phyloP scores from a whole-genome alignment of 2,797 vertebrate species.

The Lutjanus campechanus region DNA sequence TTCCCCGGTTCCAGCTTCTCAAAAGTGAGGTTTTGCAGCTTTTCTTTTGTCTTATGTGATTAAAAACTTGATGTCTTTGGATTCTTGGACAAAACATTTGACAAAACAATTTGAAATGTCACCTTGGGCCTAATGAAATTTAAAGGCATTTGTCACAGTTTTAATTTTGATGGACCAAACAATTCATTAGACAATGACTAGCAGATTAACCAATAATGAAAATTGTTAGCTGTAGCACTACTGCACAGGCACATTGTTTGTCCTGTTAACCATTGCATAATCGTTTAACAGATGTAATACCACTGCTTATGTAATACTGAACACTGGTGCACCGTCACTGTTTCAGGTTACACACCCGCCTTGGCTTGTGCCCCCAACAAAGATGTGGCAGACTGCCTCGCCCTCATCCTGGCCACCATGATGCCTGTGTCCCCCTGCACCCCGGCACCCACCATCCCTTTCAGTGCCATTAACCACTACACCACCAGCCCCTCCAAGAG shows the following conservation, averaged over 20 bases:
- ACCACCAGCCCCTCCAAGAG: conserved; percentile 95
- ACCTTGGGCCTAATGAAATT: too few relatives aligned
- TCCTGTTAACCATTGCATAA: neutral
- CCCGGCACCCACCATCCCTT: conserved; percentile 90
- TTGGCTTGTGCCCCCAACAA: conserved; percentile 98
- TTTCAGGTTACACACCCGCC: conserved; percentile 95
- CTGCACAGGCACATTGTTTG: neutral
- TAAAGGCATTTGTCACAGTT: neutral
- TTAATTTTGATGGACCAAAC: neutral
- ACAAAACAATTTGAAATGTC: neutral
- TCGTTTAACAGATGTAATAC: too few relatives aligned
- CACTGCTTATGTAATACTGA: neutral
- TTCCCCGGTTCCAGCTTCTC: too few relatives aligned
- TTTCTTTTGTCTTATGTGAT: neutral
- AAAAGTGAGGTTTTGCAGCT: too few relatives aligned
- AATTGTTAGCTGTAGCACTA: neutral
- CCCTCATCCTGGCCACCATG: conserved; percentile 98
- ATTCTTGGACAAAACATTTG: too few relatives aligned
- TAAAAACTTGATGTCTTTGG: neutral
- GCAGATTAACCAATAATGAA: neutral
- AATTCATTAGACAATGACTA: neutral
- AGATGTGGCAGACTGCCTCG: conserved; percentile 97
- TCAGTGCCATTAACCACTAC: conserved; percentile 97
- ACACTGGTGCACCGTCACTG: conserved; percentile 9
- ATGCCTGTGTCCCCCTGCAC: conserved; percentile 95